Evolutionary conservation across 2,888 invertebrate genomes (phyloP).

Genomic region (Saturnia pavonia): DNA sequence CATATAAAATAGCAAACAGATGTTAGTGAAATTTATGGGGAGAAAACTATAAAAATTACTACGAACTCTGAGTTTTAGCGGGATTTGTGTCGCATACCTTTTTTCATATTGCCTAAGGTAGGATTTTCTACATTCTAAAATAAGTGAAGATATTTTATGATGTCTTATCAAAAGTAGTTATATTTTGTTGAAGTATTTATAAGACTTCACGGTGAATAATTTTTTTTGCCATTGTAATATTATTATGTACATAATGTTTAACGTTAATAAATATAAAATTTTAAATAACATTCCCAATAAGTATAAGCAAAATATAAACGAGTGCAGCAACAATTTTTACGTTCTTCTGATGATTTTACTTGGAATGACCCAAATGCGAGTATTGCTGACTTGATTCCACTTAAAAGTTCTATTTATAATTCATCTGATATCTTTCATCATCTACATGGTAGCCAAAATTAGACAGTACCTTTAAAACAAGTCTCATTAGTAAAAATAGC

Average conservation of each 20-base stretch:
- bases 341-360: no score
- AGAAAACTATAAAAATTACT: constrained; percentile 6
- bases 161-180: no score
- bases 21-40: constrained; percentile 20
- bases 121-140: neutral
- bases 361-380: neutral
- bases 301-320: no score
- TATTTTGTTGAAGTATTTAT: no score
- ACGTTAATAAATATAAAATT: no score
- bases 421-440: neutral
- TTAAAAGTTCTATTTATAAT: neutral
- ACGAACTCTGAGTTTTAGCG: neutral
- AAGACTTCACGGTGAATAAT: no score
- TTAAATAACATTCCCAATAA: no score
- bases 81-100: neutral
- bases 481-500: neutral
- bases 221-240: no score
- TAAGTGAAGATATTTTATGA: no score
- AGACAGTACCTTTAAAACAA: neutral
- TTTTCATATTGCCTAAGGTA: neutral
- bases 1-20: constrained; percentile 31
- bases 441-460: no score
- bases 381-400: neutral
- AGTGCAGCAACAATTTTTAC: no score
- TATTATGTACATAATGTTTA: no score